These are phyloP conservation scores for Malurus cyaneus DNA, from an alignment of 2,113 vertebrate species.

Conservation along the genomic window DNA sequence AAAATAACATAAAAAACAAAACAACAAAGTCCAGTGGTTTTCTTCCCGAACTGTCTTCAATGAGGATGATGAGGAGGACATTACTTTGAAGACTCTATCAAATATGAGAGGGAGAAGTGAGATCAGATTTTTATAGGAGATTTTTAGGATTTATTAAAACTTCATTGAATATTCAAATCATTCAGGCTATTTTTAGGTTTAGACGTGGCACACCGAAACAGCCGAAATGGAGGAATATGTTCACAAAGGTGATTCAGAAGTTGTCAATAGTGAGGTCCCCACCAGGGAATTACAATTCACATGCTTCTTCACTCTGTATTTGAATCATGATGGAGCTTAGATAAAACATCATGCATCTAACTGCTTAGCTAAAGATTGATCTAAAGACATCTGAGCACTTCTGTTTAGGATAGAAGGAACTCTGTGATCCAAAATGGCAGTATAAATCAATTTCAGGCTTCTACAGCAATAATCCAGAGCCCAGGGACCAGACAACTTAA, in stretches of 20 bases:
- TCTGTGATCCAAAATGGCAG: neutral
- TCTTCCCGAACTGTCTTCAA: neutral
- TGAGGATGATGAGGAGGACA: neutral
- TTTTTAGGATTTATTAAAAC: neutral
- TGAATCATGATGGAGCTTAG: neutral
- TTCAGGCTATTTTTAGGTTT: neutral
- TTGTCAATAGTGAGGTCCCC: neutral
- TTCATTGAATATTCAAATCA: neutral
- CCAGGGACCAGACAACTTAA: neutral
- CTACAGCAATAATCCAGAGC: neutral
- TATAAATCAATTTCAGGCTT: conserved; percentile 7
- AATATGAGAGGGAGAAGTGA: neutral
- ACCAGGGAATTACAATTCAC: neutral
- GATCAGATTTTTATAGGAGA: neutral
- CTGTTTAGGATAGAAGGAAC: neutral
- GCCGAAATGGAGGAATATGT: neutral
- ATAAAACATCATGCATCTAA: neutral
- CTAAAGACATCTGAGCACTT: neutral
- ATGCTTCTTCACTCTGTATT: neutral
- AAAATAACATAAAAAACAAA: neutral
- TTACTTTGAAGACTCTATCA: neutral
- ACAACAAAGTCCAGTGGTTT: neutral
- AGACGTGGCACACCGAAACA: neutral
- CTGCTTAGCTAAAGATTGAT: neutral
- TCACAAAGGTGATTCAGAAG: neutral